Percentiles rank a stretch among this genome's conserved stretches.
Conservation (phyloP, 2,797 vertebrate species). For the Novumbra hubbsi region DNA sequence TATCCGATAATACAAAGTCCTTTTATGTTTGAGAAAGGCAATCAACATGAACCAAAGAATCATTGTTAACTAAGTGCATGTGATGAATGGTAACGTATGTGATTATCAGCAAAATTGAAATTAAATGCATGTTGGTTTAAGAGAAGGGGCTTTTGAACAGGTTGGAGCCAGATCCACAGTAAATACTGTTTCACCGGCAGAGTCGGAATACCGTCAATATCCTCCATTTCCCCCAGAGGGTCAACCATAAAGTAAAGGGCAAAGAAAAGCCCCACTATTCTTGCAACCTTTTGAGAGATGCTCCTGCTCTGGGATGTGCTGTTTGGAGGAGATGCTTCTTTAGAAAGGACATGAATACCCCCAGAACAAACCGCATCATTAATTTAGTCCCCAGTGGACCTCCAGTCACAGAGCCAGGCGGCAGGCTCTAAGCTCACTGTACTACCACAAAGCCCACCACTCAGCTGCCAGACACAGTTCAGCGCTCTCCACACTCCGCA, state of each 20-base stretch:
- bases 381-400: conserved; percentile 6
- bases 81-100: not conserved
- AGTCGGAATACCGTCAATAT: not conserved
- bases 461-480: not conserved
- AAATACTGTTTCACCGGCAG: not conserved
- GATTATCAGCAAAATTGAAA: not conserved
- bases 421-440: not conserved
- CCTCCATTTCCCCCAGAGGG: not conserved
- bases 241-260: not conserved
- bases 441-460: not conserved
- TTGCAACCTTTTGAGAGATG: not conserved
- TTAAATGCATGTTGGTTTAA: not conserved
- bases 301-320: not conserved
- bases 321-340: not conserved
- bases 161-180: not conserved
- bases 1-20: not conserved
- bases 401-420: conserved; percentile 1
- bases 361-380: not conserved
- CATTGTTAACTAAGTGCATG: not conserved
- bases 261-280: not conserved
- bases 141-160: not conserved
- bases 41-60: not conserved
- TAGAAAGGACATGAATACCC: conserved; percentile 8
- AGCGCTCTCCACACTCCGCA: not conserved
- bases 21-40: not conserved